Percentiles rank a stretch among this genome's conserved stretches.
phyloP scores from a whole-genome alignment of 2,888 invertebrate species.

The Scaptomyza reducta region DNA sequence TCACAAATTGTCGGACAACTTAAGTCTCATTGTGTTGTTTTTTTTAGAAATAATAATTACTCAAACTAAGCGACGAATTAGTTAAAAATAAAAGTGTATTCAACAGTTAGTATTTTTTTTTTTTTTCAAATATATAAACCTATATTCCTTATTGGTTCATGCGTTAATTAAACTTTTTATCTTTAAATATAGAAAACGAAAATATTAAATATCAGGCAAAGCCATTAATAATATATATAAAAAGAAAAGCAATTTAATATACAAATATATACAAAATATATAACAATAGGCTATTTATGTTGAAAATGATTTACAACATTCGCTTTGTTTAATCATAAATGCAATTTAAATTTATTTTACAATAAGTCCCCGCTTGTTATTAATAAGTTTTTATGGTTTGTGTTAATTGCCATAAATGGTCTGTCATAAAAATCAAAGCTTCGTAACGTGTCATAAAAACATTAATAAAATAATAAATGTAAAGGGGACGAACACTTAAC shows the following conservation, averaged over 20 bases:
- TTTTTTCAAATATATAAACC: too few relatives aligned
- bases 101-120: too few relatives aligned
- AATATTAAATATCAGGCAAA: too few relatives aligned
- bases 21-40: not conserved
- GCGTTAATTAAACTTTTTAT: too few relatives aligned
- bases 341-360: not conserved
- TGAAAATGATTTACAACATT: not conserved
- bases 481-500: conserved; percentile 10
- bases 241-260: not conserved
- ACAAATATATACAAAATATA: not conserved
- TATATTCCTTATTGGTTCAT: too few relatives aligned
- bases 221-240: too few relatives aligned
- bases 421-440: conserved; percentile 7
- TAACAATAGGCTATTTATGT: not conserved
- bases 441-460: conserved; percentile 10
- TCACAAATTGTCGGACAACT: conserved; percentile 2
- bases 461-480: conserved; percentile 22
- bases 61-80: not conserved
- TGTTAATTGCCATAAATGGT: not conserved
- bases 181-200: too few relatives aligned
- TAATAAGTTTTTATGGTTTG: too few relatives aligned
- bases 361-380: not conserved
- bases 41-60: not conserved
- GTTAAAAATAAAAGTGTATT: not conserved
- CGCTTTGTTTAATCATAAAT: not conserved